These are phyloP conservation scores for Drosophila atroscutellata DNA, from an alignment of 2,888 invertebrate species.

Conservation along the genomic window DNA sequence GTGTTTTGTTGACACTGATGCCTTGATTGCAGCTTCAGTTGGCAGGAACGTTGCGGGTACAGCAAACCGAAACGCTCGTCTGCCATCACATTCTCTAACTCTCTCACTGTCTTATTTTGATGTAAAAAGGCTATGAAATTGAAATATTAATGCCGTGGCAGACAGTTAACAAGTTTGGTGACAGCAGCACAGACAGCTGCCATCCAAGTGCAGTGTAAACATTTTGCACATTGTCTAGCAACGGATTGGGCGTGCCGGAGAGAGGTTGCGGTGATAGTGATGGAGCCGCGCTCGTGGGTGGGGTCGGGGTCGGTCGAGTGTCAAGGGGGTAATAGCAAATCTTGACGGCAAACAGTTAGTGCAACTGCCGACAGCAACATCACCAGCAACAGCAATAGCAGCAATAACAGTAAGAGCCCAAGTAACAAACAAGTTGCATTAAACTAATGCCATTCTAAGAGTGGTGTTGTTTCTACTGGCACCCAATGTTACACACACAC, in stretches of 20 bases:
- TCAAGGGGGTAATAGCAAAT: slow-evolving; percentile 7
- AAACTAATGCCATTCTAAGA: slow-evolving; percentile 15
- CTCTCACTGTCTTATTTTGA: not conserved
- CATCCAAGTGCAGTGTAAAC: slow-evolving; percentile 63
- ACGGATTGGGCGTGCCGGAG: slow-evolving; percentile 3
- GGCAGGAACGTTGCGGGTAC: slow-evolving; percentile 9
- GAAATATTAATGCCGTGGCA: slow-evolving; percentile 55
- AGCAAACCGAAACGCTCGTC: slow-evolving; percentile 2
- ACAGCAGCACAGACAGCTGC: slow-evolving; percentile 38
- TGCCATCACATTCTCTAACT: not conserved
- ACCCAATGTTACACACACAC: not conserved
- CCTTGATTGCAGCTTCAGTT: slow-evolving; percentile 43
- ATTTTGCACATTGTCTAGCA: slow-evolving; percentile 60
- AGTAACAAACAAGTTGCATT: not conserved
- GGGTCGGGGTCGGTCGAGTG: not conserved
- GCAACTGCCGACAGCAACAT: slow-evolving; percentile 25
- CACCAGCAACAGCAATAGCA: not conserved
- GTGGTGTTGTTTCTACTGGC: not conserved
- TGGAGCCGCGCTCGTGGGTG: not conserved
- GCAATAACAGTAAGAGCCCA: not conserved
- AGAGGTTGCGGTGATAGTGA: not conserved
- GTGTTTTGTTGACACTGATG: slow-evolving; percentile 56
- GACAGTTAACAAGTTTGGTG: slow-evolving; percentile 39
- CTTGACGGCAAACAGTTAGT: slow-evolving; percentile 21
- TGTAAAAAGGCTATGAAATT: slow-evolving; percentile 41